Base-by-base conservation (phyloP, 2,113 vertebrate genomes). In the Manacus vitellinus region DNA sequence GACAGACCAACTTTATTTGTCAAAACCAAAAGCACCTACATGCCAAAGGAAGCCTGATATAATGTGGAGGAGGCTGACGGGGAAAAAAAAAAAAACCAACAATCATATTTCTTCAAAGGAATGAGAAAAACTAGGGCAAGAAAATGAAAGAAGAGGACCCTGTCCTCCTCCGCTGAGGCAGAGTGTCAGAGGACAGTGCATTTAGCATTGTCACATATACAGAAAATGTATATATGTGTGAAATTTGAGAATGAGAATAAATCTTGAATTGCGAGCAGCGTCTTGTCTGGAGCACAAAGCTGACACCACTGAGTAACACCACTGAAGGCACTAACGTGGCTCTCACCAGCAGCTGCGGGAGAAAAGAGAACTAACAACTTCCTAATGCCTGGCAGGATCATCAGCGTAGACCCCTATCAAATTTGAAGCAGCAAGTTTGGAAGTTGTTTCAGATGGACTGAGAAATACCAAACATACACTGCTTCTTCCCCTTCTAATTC, bases 1-100 rank as follows among this genome's bases (percentile, higher is more conserved):
- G 91, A 91, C 86, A 92, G 70, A 39, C 52, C 68, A 63, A 72
- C 91, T 86, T 77, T 20, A 89, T 92, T 73, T 94, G 73, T 87
- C 92, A 96, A 78, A 95, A 52, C 35, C 80, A 87, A 65, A 41
- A 85, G 81, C 55, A 88, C 55, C 55, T 44, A 12, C n/a, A 47
- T 15, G 52, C n/a, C 3, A 6, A 74, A 92, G 68, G 88, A 73
- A 72, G 31, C 65, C 5, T 89, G 44, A 88, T 71, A 56, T 10
- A 68, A 86, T 8, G 25, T 61, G 61, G 66, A 93, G 20, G 39
- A 81, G 30, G 73, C 65, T 77, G 79, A 75, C 1, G 6, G 20
- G 17, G 13, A 12, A 8, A 4, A 13, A 12, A 78, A 54, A 55
- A 39, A 33, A 5, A 13, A 35, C 6, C 20, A 33, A 21, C 31